A percentile compares a stretch with the other conserved stretches of the same genome.
phyloP scores from a whole-genome alignment of 2,797 vertebrate species.

The Emys orbicularis region DNA sequence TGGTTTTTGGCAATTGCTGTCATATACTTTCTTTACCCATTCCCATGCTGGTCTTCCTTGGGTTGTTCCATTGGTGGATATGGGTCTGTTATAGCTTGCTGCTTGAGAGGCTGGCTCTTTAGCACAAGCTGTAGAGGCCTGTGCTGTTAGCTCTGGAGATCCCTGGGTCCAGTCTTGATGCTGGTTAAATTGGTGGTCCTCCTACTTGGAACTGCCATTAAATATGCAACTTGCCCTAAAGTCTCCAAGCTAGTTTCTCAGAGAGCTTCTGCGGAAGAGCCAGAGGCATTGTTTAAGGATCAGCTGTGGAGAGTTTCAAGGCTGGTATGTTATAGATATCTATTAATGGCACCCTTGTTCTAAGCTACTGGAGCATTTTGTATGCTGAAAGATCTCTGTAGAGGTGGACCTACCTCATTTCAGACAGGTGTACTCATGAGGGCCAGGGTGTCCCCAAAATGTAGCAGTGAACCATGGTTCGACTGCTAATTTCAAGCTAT shows the following conservation, averaged over 20 bases:
- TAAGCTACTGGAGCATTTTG: not conserved
- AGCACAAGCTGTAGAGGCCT: not conserved
- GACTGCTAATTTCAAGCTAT: not conserved
- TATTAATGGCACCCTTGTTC: constrained; percentile 25
- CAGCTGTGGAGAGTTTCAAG: not conserved
- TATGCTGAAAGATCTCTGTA: not conserved
- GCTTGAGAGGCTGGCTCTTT: not conserved
- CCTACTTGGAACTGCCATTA: not conserved
- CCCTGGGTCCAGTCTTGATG: not conserved
- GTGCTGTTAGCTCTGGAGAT: not conserved
- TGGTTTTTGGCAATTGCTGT: not conserved
- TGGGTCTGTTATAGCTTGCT: not conserved
- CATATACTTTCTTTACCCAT: not conserved
- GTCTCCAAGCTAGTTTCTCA: not conserved
- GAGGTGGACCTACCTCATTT: not conserved
- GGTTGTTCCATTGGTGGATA: not conserved
- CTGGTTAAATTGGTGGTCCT: not conserved
- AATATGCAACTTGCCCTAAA: not conserved
- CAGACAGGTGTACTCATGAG: not conserved
- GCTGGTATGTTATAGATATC: constrained; percentile 30
- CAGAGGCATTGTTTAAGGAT: constrained; percentile 16
- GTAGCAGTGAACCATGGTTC: constrained; percentile 27
- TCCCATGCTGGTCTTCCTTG: not conserved
- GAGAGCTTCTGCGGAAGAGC: constrained; percentile 19
- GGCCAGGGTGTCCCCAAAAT: not conserved